phyloP scores from a whole-genome alignment of 1,140 invertebrate species.

The Drosophila mayri region DNA sequence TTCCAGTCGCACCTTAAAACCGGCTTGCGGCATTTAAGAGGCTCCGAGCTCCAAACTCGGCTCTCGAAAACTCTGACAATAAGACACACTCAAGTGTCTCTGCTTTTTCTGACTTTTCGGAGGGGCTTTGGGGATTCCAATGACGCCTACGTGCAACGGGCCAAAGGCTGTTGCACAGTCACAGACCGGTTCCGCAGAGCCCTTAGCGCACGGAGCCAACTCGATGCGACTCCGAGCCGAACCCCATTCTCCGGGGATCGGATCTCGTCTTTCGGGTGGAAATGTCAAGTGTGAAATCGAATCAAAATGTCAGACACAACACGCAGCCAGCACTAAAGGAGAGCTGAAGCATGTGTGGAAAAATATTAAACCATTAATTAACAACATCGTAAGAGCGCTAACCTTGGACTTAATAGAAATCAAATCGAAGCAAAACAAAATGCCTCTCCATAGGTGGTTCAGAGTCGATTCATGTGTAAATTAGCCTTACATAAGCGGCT shows the following conservation, averaged over 20 bases:
- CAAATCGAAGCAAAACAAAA: conserved; percentile 70
- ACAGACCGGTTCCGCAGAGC: conserved; percentile 57
- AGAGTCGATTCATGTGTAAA: conserved; percentile 79
- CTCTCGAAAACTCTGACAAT: conserved; percentile 55
- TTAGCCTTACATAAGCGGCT: conserved; percentile 80
- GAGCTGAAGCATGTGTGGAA: conserved; percentile 31
- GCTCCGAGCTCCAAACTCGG: conserved; percentile 14
- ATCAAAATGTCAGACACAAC: conserved; percentile 64
- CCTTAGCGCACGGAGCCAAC: conserved; percentile 38
- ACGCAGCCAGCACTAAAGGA: conserved; percentile 13
- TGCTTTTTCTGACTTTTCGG: conserved; percentile 7
- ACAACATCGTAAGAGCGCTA: conserved; percentile 61
- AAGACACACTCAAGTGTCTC: conserved; percentile 55
- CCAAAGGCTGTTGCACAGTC: conserved; percentile 23
- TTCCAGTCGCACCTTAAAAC: conserved; percentile 74
- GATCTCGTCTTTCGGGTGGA: conserved; percentile 38
- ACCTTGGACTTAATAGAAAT: conserved; percentile 83
- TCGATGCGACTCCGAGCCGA: conserved; percentile 5
- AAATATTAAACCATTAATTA: conserved; percentile 81
- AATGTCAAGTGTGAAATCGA: conserved; percentile 76
- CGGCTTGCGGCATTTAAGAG: conserved; percentile 66
- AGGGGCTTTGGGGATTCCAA: conserved; percentile 17
- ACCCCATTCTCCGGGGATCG: conserved; percentile 31
- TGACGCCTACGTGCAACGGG: conserved; percentile 52
- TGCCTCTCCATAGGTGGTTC: conserved; percentile 59